Evolutionary conservation across 2,113 vertebrate species (phyloP).

Genomic region (Psettodes erumei): DNA sequence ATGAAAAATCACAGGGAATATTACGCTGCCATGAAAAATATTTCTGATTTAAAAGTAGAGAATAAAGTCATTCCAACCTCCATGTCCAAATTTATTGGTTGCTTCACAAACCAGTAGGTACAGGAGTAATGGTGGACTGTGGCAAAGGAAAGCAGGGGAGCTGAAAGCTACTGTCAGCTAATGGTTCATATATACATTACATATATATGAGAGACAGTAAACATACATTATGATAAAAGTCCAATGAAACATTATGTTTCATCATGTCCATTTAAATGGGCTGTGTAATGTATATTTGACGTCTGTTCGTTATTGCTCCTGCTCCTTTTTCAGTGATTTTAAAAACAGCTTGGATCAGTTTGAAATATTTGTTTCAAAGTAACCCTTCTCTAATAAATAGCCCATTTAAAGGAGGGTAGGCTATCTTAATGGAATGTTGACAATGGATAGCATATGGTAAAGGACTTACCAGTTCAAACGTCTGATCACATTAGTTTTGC

Average conservation of each 20-base stretch:
- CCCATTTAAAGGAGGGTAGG: constrained; percentile 80
- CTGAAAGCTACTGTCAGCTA: constrained; percentile 23
- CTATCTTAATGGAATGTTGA: constrained; percentile 36
- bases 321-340: constrained; percentile 17
- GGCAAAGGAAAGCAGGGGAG: constrained; percentile 9
- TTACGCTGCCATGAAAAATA: constrained; percentile 1
- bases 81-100: constrained; percentile 79
- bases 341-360: constrained; percentile 4
- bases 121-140: constrained; percentile 65
- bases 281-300: constrained; percentile 24
- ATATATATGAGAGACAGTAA: constrained; percentile 19
- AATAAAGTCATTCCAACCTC: constrained; percentile 66
- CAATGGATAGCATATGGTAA: constrained; percentile 30
- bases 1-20: constrained; percentile 18
- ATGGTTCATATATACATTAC: constrained; percentile 35
- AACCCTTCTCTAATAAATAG: constrained; percentile 24
- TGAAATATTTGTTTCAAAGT: background rate
- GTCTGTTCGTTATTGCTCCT: background rate
- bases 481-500: constrained; percentile 71
- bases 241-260: constrained; percentile 27
- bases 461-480: constrained; percentile 75
- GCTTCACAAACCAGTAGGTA: constrained; percentile 83
- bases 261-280: constrained; percentile 74
- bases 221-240: constrained; percentile 43
- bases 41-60: constrained; percentile 2